Evolutionary conservation across 53 echinoderm and acorn worm genomes (phyloP), one percentile per base, ranked within the genome.

Genomic region (Holothuria scabra): DNA sequence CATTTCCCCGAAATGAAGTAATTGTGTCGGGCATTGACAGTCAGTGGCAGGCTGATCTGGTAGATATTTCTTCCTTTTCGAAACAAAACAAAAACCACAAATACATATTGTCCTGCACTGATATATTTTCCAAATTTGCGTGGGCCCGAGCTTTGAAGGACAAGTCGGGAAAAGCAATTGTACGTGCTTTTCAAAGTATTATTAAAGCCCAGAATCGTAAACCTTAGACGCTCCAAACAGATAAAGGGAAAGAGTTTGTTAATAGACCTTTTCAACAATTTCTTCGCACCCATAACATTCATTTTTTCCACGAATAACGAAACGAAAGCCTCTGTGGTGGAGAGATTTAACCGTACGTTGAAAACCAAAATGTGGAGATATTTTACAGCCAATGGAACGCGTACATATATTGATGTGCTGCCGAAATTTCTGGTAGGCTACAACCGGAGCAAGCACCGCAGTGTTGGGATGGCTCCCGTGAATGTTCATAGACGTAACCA

Each of bases 301-400:
- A 86, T 55, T 93, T 93, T 66, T 93, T 85, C 90, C 1, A 90
- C 90, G 37, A 48, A 93, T 34, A 88, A 86, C 41, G 86, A 90
- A 33, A 56, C 82, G 1, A 94, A 89, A 65, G 82, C 85, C 4
- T 65, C 83, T 0, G 65, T 91, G 10, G 91, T 88, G 12, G 93
- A 91, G 46, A 31, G 88, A 31, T 87, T 90, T 41, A 91, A 74
- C 33, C 65, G 85, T 1, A 81, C 93, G 0, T 25, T 93, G 0
- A 90, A 86, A 55, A 35, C 49, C 0, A 64, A 66, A 19, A 89
- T 93, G 88, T 90, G 67, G 76, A 56, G 76, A 31, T 93, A 88
- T 41, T 89, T 92, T 33, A 92, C 92, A 14, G 26, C 28, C 29
- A 33, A 20, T 13, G 55, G 46, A 18, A 64, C 65, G 38, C 65